Conservation (phyloP, 2,888 invertebrate species). For the Laothoe populi region DNA sequence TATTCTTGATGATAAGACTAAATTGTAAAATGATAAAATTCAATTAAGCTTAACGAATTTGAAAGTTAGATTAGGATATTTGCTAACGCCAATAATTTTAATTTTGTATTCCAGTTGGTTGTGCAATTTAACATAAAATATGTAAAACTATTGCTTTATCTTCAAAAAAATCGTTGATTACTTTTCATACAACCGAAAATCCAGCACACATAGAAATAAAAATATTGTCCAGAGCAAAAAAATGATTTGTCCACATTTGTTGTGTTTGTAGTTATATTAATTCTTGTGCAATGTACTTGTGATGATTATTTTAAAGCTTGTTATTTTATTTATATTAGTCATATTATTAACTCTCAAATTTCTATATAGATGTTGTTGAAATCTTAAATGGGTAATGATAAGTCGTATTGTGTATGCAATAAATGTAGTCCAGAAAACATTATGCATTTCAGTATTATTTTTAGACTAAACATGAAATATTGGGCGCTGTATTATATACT, state of each 20-base stretch:
- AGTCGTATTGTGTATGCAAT: constrained; percentile 57
- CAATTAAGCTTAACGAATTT: not conserved
- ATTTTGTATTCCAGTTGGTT: not conserved
- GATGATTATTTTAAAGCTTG: constrained; percentile 36
- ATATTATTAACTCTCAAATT: not conserved
- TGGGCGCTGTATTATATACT: constrained; percentile 1
- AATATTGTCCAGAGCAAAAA: not conserved
- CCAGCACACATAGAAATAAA: not conserved
- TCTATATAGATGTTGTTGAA: constrained; percentile 25
- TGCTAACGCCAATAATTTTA: not conserved
- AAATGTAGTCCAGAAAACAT: constrained; percentile 40
- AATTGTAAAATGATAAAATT: not conserved
- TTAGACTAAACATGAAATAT: constrained; percentile 3
- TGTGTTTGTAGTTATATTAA: constrained; percentile 3
- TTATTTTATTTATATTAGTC: constrained; percentile 23
- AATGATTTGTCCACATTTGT: not conserved
- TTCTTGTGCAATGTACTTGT: constrained; percentile 38
- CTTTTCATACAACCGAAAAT: no score
- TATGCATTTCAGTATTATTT: not conserved
- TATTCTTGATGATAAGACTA: not conserved
- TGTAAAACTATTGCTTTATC: no score
- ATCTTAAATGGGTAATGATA: constrained; percentile 66
- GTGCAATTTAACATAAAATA: not conserved
- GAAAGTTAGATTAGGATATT: constrained; percentile 13
- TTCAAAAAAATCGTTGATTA: no score